Conservation (phyloP, 2,888 invertebrate species). For the Ceratothoa steindachneri region DNA sequence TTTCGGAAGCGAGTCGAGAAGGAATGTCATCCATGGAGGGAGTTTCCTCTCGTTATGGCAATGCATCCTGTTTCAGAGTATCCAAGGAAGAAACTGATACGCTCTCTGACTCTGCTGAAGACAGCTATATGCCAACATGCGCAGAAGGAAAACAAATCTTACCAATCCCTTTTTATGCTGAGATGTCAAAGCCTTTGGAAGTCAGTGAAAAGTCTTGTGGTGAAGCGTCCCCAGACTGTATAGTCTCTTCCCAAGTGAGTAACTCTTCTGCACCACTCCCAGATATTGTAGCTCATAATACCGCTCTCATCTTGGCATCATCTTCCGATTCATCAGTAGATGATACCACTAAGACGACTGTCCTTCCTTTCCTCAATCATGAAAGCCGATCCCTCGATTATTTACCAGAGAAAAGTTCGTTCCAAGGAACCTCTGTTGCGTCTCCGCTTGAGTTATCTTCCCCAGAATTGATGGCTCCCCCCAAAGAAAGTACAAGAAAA, state of each 20-base stretch:
- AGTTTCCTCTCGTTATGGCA: background rate
- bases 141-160: background rate
- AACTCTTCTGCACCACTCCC: conserved; percentile 25
- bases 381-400: background rate
- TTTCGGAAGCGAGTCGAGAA: conserved; percentile 33
- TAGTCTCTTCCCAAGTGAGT: conserved; percentile 31
- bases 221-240: conserved; percentile 38
- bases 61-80: background rate
- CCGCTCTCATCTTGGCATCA: conserved; percentile 48
- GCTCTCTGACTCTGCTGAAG: background rate
- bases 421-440: no score
- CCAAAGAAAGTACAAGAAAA: background rate
- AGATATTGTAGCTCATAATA: conserved; percentile 53
- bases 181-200: background rate
- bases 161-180: background rate
- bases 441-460: background rate
- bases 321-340: conserved; percentile 2
- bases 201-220: background rate
- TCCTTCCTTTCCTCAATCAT: background rate
- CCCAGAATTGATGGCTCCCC: background rate
- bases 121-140: background rate
- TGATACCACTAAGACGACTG: background rate
- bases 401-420: no score
- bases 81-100: background rate
- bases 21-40: conserved; percentile 33